Conservation (phyloP, 2,113 vertebrate genomes). For the Cricetomys ansorgei region DNA sequence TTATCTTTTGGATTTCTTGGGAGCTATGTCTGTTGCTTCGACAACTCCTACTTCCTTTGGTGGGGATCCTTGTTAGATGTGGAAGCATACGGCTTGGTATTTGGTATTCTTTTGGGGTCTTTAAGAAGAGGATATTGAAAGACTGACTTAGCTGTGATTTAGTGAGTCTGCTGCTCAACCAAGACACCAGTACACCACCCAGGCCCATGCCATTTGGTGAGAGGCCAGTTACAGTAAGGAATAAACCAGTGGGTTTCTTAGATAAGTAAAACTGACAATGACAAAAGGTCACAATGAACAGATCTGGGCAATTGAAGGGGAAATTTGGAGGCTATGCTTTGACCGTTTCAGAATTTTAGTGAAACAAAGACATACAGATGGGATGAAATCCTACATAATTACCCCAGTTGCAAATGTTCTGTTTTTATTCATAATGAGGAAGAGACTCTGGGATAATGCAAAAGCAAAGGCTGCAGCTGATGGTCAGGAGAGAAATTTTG, state of each 20-base stretch:
- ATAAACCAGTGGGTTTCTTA: neutral
- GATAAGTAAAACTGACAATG: neutral
- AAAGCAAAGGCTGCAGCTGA: neutral
- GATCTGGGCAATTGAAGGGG: neutral
- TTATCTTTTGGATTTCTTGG: neutral
- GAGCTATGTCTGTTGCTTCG: neutral
- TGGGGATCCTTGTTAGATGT: neutral
- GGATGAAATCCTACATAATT: constrained; percentile 13
- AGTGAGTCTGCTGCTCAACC: rapidly evolving
- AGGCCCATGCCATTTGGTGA: neutral
- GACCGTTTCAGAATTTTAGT: neutral
- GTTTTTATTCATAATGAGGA: neutral
- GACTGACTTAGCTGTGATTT: neutral
- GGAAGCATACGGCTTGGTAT: neutral
- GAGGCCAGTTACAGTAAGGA: neutral
- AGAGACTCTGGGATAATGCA: neutral
- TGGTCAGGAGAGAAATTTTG: neutral
- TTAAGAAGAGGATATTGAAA: neutral
- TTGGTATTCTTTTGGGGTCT: neutral
- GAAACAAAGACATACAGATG: constrained; percentile 40
- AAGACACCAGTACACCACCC: neutral
- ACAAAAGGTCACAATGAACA: neutral
- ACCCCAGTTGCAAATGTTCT: neutral
- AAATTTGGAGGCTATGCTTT: neutral
- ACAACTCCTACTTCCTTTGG: neutral